These are phyloP conservation scores for Caradrina kadenii DNA, from an alignment of 2,888 invertebrate genomes.

Conservation along the genomic window DNA sequence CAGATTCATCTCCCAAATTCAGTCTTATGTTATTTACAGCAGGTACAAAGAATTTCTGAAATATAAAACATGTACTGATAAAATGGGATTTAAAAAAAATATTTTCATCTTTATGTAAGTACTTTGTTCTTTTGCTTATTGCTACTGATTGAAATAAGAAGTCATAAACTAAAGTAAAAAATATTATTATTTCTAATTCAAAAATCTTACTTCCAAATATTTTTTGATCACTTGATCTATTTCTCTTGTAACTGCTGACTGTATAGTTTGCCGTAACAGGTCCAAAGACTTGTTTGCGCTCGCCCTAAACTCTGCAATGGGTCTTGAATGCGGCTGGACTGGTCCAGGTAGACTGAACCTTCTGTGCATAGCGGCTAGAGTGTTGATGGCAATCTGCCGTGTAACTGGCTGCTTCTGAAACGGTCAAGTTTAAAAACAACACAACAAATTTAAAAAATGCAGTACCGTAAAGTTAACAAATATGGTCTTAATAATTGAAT, in stretches of 20 bases:
- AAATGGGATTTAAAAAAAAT: background rate
- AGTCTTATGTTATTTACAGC: conserved; percentile 94
- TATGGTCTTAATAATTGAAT: background rate
- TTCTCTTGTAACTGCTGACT: conserved; percentile 94
- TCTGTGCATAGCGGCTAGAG: conserved; percentile 91
- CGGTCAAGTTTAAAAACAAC: background rate
- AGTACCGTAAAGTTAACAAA: background rate
- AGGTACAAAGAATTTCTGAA: conserved; percentile 95
- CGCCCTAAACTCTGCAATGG: conserved; percentile 89
- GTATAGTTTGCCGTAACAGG: conserved; percentile 93
- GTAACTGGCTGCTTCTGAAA: conserved; percentile 87
- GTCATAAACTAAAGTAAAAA: background rate
- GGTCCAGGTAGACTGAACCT: conserved; percentile 90
- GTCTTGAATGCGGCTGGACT: conserved; percentile 88
- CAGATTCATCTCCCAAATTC: conserved; percentile 94
- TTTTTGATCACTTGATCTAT: conserved; percentile 94
- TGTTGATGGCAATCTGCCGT: conserved; percentile 93
- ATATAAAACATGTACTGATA: conserved; percentile 60
- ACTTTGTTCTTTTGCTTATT: background rate
- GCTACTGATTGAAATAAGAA: background rate
- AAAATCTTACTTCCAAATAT: conserved; percentile 92
- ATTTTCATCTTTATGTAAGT: background rate
- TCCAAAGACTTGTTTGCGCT: conserved; percentile 94
- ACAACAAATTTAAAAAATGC: background rate
- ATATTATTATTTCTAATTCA: background rate